Evolutionary conservation across 1,140 invertebrate genomes (phyloP), one percentile per base, ranked within the genome.

Genomic region (Diabrotica undecimpunctata): DNA sequence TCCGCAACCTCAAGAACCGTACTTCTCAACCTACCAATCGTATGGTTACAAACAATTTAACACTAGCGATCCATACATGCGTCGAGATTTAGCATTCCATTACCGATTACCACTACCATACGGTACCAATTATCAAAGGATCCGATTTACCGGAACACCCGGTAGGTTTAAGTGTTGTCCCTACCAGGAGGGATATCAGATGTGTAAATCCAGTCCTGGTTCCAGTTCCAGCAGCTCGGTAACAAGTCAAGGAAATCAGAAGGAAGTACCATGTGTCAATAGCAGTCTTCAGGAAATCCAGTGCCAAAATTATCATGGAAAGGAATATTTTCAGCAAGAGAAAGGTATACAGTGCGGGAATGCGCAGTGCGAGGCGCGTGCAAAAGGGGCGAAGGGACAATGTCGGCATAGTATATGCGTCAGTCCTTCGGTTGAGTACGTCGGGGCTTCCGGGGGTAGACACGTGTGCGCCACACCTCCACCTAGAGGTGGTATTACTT

Each of bases 381-480:
- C 80, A 37, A 76, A 78, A 14, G 58, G 12, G 13, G 79, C 81
- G 41, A 83, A 83, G 36, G 83, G 77, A 66, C 61, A 72, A 65
- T 72, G 75, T 60, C 65, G 77, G 52, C 77, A 77, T 57, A 67
- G 71, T n/a, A 67, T 74, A 7, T 74, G 74, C 68, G 71, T 77
- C 60, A 75, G 72, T 62, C 70, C 81, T 10, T 79, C 79, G 64
- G 80, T 83, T 72, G 84, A 85, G 68, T 86, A 85, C 73, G 83
- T 85, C 65, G 84, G 83, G 10, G 81, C 81, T 5, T 81, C 80
- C 38, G 83, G 81, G 13, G 81, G 81, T 0, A 80, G 86, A 14
- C 81, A 85, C 62, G 82, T 85, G 13, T 85, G 85, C 64, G 83
- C 83, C 68, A 84, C 84, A 12, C 86, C 85, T 60, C 83, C 84